Conservation (phyloP, 2,113 vertebrate species). For the Ivindomyrus marchei region DNA sequence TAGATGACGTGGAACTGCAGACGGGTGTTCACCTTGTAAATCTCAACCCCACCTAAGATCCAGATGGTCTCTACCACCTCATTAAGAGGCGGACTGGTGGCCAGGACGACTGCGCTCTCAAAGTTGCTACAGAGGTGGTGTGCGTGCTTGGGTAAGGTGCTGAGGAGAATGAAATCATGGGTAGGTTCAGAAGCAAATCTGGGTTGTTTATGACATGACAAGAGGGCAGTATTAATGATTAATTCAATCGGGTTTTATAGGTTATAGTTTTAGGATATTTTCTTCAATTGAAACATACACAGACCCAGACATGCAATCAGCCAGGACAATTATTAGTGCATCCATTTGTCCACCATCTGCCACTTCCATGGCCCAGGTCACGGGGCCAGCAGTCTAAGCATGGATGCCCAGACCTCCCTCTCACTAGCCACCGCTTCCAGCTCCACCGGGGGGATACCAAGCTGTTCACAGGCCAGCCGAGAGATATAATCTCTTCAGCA, state of each 20-base stretch:
- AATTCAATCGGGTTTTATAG: neutral
- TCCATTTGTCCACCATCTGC: neutral
- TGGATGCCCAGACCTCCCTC: neutral
- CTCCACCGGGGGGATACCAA: neutral
- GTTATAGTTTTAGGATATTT: neutral
- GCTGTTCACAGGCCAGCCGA: neutral
- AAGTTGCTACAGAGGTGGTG: constrained; percentile 59
- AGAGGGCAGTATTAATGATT: neutral
- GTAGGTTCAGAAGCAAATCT: neutral
- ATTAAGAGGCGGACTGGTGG: constrained; percentile 36
- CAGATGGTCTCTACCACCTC: constrained; percentile 65
- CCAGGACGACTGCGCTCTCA: constrained; percentile 43
- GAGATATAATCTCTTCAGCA: neutral
- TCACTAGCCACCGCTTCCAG: neutral
- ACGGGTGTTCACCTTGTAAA: constrained; percentile 53
- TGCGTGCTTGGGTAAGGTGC: constrained; percentile 50
- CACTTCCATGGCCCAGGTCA: neutral
- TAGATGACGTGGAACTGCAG: neutral
- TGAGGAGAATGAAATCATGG: constrained; percentile 28
- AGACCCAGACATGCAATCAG: neutral
- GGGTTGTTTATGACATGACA: neutral
- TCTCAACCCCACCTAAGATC: constrained; percentile 56
- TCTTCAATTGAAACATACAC: neutral
- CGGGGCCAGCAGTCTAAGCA: neutral
- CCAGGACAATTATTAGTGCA: neutral